phyloP scores from a whole-genome alignment of 2,797 vertebrate genomes.

The Geotria australis region DNA sequence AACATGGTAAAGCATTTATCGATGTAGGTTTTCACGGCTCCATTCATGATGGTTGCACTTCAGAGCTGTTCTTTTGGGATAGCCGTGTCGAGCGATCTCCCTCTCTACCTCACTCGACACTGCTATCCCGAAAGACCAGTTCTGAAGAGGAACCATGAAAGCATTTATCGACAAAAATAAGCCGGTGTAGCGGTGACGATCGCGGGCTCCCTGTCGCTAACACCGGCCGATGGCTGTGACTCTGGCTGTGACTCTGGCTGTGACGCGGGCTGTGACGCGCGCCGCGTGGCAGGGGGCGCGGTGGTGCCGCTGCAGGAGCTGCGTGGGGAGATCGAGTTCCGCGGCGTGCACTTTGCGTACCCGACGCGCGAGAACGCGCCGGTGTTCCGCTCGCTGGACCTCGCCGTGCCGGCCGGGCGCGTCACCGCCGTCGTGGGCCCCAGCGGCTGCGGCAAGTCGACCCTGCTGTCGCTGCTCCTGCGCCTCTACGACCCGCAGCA shows the following conservation, averaged over 20 bases:
- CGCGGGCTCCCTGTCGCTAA: not conserved
- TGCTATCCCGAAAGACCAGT: no score
- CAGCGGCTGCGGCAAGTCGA: conserved; percentile 77
- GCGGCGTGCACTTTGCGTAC: conserved; percentile 40
- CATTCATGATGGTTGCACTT: no score
- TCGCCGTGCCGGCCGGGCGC: conserved; percentile 47
- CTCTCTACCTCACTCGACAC: no score
- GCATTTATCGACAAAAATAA: no score
- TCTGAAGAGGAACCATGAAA: no score
- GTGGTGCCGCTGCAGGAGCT: conserved; percentile 23
- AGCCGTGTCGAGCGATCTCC: no score
- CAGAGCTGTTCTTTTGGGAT: no score
- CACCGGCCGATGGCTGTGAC: not conserved
- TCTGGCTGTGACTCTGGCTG: not conserved
- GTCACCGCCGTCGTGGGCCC: conserved; percentile 66
- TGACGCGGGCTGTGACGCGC: no score
- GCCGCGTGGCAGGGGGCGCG: conserved; percentile 24
- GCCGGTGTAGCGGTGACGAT: no score
- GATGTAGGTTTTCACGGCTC: no score
- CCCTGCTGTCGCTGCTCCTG: conserved; percentile 53
- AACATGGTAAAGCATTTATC: no score
- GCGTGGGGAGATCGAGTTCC: conserved; percentile 47
- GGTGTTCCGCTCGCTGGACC: conserved; percentile 44
- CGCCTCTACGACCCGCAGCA: conserved; percentile 41
- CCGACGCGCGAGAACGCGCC: conserved; percentile 39